A percentile compares a stretch with the other conserved stretches of the same genome.
phyloP scores from a whole-genome alignment of 2,797 vertebrate genomes.

The Gymnodraco acuticeps region DNA sequence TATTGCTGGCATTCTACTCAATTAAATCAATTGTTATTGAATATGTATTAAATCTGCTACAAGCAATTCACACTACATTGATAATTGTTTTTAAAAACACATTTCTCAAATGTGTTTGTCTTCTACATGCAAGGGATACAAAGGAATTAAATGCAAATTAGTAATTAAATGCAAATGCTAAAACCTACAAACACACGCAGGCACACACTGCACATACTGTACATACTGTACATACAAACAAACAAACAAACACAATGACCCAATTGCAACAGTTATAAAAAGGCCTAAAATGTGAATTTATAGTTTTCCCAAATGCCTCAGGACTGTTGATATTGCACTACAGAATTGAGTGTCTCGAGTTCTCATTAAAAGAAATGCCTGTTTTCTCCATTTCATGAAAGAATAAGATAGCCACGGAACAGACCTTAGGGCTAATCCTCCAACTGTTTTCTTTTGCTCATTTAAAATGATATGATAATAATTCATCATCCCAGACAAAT shows the following conservation, averaged over 20 bases:
- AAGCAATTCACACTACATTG: background rate
- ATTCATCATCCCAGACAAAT: conserved; percentile 61
- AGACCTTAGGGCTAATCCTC: conserved; percentile 60
- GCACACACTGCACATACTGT: conserved; percentile 3
- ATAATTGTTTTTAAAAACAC: background rate
- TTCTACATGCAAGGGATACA: background rate
- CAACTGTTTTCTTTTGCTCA: conserved; percentile 50
- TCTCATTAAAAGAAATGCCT: conserved; percentile 73
- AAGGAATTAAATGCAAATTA: background rate
- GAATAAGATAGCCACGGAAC: conserved; percentile 46
- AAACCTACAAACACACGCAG: conserved; percentile 12
- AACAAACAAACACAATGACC: conserved; percentile 23
- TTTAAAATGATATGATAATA: conserved; percentile 69
- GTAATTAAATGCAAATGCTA: conserved; percentile 8
- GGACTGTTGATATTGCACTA: conserved; percentile 64
- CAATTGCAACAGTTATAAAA: conserved; percentile 61
- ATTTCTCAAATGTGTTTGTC: conserved; percentile 30
- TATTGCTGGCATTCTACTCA: no score
- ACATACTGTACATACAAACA: conserved; percentile 12
- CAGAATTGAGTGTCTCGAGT: conserved; percentile 64
- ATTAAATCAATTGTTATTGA: no score
- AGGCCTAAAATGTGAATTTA: conserved; percentile 57
- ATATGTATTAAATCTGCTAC: no score
- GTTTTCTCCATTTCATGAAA: conserved; percentile 51
- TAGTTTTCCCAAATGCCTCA: conserved; percentile 52